Evolutionary conservation across 2,888 invertebrate species (phyloP).

Genomic region (Trichogramma dendrolimi): DNA sequence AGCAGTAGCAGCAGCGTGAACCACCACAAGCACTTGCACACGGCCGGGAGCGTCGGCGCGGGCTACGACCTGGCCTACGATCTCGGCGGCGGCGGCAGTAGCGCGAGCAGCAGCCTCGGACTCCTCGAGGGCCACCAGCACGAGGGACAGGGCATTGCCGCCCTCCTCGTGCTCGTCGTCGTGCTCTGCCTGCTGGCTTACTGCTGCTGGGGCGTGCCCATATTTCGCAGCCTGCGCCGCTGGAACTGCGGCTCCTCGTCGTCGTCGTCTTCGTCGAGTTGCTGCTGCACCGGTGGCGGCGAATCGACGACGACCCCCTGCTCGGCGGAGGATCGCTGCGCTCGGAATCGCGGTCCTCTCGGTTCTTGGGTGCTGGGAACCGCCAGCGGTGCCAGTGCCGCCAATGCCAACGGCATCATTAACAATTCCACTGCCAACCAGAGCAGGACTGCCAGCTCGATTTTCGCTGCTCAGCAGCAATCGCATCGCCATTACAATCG

Average conservation of each 20-base stretch:
- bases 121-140: slow-evolving; percentile 43
- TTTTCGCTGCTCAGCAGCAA: too few relatives aligned
- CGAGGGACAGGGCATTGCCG: slow-evolving; percentile 54
- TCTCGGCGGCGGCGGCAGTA: slow-evolving; percentile 1
- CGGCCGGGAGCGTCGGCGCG: slow-evolving; percentile 24
- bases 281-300: slow-evolving; percentile 9
- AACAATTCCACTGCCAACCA: too few relatives aligned
- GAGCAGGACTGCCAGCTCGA: too few relatives aligned
- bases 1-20: not conserved
- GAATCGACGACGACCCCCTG: too few relatives aligned
- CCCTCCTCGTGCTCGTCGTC: slow-evolving; percentile 57
- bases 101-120: slow-evolving; percentile 15
- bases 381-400: too few relatives aligned
- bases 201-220: slow-evolving; percentile 60
- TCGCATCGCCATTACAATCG: too few relatives aligned
- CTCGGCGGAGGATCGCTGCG: slow-evolving; percentile 1
- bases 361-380: too few relatives aligned
- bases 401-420: too few relatives aligned
- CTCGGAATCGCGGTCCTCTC: too few relatives aligned
- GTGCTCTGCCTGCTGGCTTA: slow-evolving; percentile 58
- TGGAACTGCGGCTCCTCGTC: slow-evolving; percentile 51
- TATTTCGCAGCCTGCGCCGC: slow-evolving; percentile 55
- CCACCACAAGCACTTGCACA: slow-evolving; percentile 31
- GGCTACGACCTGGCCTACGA: slow-evolving; percentile 30
- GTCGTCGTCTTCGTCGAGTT: not conserved